Base-by-base conservation (phyloP, 2,797 vertebrate genomes). In the Enteromius unitaeniatus region DNA sequence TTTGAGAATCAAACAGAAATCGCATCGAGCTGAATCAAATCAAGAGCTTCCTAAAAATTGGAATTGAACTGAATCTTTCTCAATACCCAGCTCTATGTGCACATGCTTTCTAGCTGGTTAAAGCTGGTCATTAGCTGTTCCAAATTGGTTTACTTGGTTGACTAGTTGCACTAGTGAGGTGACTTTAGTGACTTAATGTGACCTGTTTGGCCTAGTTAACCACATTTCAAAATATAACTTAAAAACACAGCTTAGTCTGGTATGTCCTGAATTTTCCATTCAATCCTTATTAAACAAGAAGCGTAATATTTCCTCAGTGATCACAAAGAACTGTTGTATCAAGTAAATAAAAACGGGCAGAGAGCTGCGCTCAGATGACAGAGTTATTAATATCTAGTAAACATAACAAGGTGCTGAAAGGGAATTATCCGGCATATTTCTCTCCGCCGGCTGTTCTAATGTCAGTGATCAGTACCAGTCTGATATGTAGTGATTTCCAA, bases 401-500 rank as follows among this genome's bases (percentile, higher is more conserved):
- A 79, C 68, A 55, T 65, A 55, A 79, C 37, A 73, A 65, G 45
- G 34, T 34, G 68, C 42, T 70, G 49, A 70, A 70, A 72, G 45
- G 77, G 68, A 79, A 73, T 79, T 40, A 73, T 67, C 75, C 40
- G 17, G 15, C 21, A n/a, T 70, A 23, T 65, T 70, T 73, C 68
- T 85, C 45, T 76, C 65, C 80, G 67, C 82, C 86, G 88, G 87
- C 86, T 89, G 87, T 88, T 92, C 89, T 89, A 89, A 92, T 86
- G 85, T 87, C 14, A 91, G 90, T 93, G 93, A 93, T 91, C 91
- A 70, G 70, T 76, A 62, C 45, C 53, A 76, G 91, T 89, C 82
- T 88, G 91, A 91, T 90, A 90, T 1, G 77, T 89, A 89, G 86
- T 92, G 89, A 88, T 87, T 89, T 90, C 91, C 7, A 65, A 83